phyloP scores from a whole-genome alignment of 2,113 vertebrate species.

The Tursiops truncatus region DNA sequence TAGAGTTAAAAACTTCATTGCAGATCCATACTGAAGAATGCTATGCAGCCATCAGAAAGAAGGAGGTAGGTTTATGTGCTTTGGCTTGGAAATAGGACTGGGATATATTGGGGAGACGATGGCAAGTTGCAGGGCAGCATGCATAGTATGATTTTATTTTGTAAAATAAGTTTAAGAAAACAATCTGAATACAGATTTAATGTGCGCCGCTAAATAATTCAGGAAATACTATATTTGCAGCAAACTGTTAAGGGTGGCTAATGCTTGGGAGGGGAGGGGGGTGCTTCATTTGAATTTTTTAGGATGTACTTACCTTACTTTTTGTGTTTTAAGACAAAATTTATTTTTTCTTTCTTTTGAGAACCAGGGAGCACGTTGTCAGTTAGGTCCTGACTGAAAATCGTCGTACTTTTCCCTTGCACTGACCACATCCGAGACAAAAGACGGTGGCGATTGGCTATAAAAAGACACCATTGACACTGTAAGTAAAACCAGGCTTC shows the following conservation, averaged over 20 bases:
- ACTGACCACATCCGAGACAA: background rate
- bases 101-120: background rate
- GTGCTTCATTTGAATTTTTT: background rate
- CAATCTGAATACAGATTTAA: background rate
- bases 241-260: background rate
- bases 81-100: background rate
- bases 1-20: background rate
- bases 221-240: background rate
- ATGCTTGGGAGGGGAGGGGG: background rate
- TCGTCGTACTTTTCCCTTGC: background rate
- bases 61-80: background rate
- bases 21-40: background rate
- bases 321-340: background rate
- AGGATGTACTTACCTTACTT: background rate
- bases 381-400: background rate
- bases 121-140: background rate
- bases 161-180: conserved; percentile 1
- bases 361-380: background rate
- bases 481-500: background rate
- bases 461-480: background rate
- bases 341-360: background rate
- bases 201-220: background rate
- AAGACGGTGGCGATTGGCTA: background rate
- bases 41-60: background rate
- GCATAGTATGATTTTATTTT: background rate